phyloP scores from a whole-genome alignment of 2,113 vertebrate species.

The Platichthys flesus region DNA sequence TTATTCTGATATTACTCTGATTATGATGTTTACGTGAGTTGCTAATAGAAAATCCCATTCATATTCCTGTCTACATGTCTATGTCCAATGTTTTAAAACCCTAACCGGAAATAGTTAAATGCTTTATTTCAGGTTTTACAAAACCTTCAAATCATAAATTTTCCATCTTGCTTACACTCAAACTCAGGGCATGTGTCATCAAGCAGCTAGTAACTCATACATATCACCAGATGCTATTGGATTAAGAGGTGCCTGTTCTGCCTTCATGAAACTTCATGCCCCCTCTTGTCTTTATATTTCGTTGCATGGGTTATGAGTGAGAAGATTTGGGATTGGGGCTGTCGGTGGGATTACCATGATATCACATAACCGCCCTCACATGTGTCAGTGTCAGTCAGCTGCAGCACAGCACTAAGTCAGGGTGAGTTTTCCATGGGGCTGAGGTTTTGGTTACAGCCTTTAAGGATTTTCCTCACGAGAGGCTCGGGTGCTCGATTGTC shows the following conservation, averaged over 20 bases:
- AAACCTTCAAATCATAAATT: too few species aligned
- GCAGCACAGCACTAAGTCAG: conserved; percentile 2
- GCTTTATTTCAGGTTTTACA: too few species aligned
- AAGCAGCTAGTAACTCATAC: too few species aligned
- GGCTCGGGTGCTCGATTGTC: conserved; percentile 50
- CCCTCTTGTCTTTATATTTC: conserved; percentile 2
- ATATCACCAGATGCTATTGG: too few species aligned
- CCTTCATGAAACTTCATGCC: background rate
- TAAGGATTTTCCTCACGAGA: conserved; percentile 55
- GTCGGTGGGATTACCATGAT: conserved; percentile 60
- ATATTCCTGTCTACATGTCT: too few species aligned
- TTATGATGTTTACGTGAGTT: too few species aligned
- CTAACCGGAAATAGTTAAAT: too few species aligned
- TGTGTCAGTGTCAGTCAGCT: conserved; percentile 56
- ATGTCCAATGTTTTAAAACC: too few species aligned
- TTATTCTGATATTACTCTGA: too few species aligned
- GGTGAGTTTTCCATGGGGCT: conserved; percentile 36
- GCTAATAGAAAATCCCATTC: too few species aligned
- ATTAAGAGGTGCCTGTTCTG: background rate
- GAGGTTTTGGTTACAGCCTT: conserved; percentile 46
- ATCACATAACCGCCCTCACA: conserved; percentile 60
- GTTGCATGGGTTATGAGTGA: conserved; percentile 10
- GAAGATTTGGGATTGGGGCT: conserved; percentile 27
- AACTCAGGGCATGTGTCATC: too few species aligned
- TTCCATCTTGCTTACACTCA: too few species aligned